phyloP scores from a whole-genome alignment of 23 tunicate genomes.

The Styela clava region DNA sequence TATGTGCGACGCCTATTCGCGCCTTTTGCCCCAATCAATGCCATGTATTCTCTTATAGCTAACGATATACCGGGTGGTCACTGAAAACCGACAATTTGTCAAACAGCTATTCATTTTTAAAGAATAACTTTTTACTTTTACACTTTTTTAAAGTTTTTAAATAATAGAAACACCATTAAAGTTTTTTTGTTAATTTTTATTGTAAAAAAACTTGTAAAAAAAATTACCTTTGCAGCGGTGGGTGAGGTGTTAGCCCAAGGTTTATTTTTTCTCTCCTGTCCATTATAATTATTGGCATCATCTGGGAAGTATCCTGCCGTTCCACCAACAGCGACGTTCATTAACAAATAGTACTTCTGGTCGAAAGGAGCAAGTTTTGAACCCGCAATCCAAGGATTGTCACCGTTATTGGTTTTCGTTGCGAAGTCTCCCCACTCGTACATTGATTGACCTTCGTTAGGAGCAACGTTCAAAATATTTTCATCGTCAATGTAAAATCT shows the following conservation, averaged over 20 bases:
- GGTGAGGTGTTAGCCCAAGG: constrained; percentile 14
- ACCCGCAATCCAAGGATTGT: neutral
- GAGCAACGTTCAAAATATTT: constrained; percentile 1
- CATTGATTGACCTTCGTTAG: neutral
- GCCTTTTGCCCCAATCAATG: too few species aligned
- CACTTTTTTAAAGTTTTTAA: too few species aligned
- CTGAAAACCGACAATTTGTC: too few species aligned
- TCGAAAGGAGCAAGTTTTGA: constrained; percentile 27
- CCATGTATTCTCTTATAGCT: too few species aligned
- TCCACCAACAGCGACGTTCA: constrained; percentile 36
- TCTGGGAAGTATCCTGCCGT: constrained; percentile 8
- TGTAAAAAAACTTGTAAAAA: too few species aligned
- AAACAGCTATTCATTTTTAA: too few species aligned
- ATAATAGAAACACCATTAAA: too few species aligned
- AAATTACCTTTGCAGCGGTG: neutral
- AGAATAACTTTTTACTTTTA: too few species aligned
- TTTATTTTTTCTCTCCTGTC: neutral
- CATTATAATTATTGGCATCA: constrained; percentile 4
- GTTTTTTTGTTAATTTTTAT: too few species aligned
- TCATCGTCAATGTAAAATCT: constrained; percentile 21
- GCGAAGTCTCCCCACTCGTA: constrained; percentile 10
- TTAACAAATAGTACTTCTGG: constrained; percentile 1
- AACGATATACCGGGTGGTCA: too few species aligned
- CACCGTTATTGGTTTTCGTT: neutral
- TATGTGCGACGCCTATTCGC: too few species aligned